Percentiles rank a stretch among this genome's conserved stretches.
Evolutionary conservation across 1,140 invertebrate genomes (phyloP).

Genomic region (Papilio machaon): DNA sequence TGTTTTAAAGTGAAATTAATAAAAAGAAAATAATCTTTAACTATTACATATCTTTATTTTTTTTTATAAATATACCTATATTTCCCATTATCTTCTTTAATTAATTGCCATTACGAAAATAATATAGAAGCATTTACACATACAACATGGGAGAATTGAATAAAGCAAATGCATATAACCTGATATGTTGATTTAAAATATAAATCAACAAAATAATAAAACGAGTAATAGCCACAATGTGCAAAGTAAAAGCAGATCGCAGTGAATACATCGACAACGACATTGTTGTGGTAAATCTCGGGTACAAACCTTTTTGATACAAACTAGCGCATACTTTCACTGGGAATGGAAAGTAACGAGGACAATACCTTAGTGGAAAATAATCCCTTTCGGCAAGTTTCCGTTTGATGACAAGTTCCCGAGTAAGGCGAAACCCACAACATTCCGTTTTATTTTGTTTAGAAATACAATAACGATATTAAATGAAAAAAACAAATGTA

Average conservation of each 20-base stretch:
- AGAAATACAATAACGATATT: neutral
- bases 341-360: constrained; percentile 47
- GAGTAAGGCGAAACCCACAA: constrained; percentile 25
- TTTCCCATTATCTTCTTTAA: too few species aligned
- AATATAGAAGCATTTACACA: neutral
- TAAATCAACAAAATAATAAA: constrained; percentile 14
- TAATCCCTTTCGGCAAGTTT: constrained; percentile 36
- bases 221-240: constrained; percentile 7
- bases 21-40: neutral
- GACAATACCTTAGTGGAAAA: constrained; percentile 38
- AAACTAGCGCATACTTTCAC: constrained; percentile 71
- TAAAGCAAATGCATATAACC: constrained; percentile 19
- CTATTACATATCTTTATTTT: too few species aligned
- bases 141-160: neutral
- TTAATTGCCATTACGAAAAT: too few species aligned
- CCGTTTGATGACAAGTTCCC: neutral
- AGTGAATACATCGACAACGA: constrained; percentile 29
- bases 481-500: neutral
- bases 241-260: constrained; percentile 10
- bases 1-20: neutral
- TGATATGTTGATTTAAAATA: constrained; percentile 28
- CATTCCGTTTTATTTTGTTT: constrained; percentile 25
- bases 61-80: too few species aligned
- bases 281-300: constrained; percentile 58
- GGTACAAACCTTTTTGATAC: constrained; percentile 55